These are phyloP conservation scores for Lutraria lutraria DNA, from an alignment of 2,888 invertebrate species.

Conservation along the genomic window DNA sequence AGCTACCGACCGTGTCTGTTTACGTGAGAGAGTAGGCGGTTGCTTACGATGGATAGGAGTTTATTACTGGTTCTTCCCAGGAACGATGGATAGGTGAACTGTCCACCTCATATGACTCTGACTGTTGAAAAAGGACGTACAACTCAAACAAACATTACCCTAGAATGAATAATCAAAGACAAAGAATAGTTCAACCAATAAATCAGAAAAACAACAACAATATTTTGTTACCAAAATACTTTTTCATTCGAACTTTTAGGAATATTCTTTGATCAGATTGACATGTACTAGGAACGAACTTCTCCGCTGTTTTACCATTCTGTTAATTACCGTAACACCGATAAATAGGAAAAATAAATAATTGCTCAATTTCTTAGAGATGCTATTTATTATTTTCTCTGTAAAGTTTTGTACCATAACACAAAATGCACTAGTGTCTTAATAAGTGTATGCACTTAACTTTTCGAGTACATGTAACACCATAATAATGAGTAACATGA, in stretches of 20 bases:
- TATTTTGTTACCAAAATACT: neutral
- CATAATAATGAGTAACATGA: neutral
- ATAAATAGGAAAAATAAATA: slow-evolving; percentile 20
- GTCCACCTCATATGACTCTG: too few relatives aligned
- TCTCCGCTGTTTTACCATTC: neutral
- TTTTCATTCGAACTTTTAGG: slow-evolving; percentile 14
- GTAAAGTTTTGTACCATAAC: neutral
- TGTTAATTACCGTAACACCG: neutral
- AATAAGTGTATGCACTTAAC: slow-evolving; percentile 9
- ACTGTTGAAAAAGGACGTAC: too few relatives aligned
- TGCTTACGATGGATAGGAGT: too few relatives aligned
- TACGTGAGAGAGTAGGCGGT: too few relatives aligned
- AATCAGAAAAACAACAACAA: neutral
- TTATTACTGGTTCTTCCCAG: too few relatives aligned
- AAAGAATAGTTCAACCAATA: neutral
- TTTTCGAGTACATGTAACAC: neutral
- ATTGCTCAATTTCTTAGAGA: slow-evolving; percentile 15
- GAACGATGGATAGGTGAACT: too few relatives aligned
- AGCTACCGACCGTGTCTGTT: too few relatives aligned
- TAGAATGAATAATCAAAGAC: neutral
- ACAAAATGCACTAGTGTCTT: neutral
- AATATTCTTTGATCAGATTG: neutral
- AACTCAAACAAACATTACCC: too few relatives aligned
- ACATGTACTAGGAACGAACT: neutral
- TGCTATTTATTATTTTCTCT: neutral